A percentile compares a stretch with the other conserved stretches of the same genome.
phyloP scores from a whole-genome alignment of 2,113 vertebrate genomes.

The Bubalus kerabau region DNA sequence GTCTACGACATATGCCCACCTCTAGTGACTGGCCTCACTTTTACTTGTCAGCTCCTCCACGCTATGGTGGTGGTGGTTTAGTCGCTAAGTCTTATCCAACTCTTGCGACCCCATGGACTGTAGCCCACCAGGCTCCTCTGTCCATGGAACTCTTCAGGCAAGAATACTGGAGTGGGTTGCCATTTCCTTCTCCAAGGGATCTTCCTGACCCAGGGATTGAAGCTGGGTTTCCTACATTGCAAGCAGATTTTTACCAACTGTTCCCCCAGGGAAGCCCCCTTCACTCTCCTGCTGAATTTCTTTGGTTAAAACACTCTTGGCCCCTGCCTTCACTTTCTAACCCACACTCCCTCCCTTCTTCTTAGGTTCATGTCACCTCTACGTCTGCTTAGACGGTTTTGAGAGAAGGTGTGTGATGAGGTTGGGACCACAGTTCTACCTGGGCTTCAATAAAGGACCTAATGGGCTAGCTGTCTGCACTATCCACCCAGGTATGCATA shows the following conservation, averaged over 20 bases:
- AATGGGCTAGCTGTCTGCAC: not conserved
- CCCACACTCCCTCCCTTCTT: not conserved
- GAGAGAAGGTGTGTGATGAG: not conserved
- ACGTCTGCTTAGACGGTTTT: not conserved
- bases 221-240: not conserved
- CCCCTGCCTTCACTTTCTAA: not conserved
- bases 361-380: not conserved
- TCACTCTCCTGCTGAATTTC: not conserved
- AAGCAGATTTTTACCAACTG: not conserved
- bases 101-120: not conserved
- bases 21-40: rapidly evolving
- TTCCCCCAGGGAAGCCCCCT: not conserved
- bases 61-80: not conserved
- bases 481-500: rapidly evolving
- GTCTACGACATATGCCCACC: rapidly evolving
- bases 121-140: not conserved
- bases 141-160: not conserved
- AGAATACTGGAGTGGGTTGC: not conserved
- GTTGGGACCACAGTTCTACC: not conserved
- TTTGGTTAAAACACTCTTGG: too few relatives aligned
- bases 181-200: not conserved
- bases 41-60: rapidly evolving
- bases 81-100: not conserved
- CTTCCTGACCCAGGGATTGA: not conserved
- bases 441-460: not conserved